Evolutionary conservation across 1,140 invertebrate genomes (phyloP), one percentile per base, ranked within the genome.

Genomic region (Papilio aristodemus): DNA sequence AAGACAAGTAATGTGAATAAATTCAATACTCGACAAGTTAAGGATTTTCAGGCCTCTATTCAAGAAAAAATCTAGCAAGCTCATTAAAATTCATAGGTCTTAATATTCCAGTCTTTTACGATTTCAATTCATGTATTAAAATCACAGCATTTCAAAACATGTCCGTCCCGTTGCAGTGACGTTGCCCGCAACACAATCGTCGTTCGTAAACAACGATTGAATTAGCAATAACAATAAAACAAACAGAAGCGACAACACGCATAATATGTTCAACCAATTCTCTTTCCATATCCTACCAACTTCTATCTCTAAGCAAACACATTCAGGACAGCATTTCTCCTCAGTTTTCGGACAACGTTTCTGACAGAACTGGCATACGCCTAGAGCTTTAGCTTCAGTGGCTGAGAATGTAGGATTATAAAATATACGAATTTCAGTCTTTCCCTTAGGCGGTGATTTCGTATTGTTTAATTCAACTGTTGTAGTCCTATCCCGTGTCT

Each of bases 401-500:
- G 78, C 75, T 13, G 80, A 79, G 60, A 92, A 92, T 0, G 91
- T 91, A 0, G 91, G 91, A 68, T 92, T 92, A 43, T 92, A 92
- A 50, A 92, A 84, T 5, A 92, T 92, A 32, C 89, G 76, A 38
- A 92, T 86, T 69, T 92, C 91, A 0, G 91, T 92, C 57, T 89
- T 85, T 0, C 83, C 83, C 71, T 87, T 87, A 9, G 71, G 38
- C 0, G 64, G 58, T 5, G 73, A 62, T 43, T 72, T 69, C 1
- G 71, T 59, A 32, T 86, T 87, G 54, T 87, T 86, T 10, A 87
- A 72, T 54, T 79, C 72, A 3, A 88, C 80, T 0, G 70, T 78
- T 0, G 86, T 87, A 0, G 82, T 72, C 9, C 79, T 78, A 57
- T 91, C 87, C 5, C 77, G 76, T 8, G 76, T 72, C 54, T 90